Conservation (phyloP, 2,888 invertebrate species). For the Callimorpha dominula region DNA sequence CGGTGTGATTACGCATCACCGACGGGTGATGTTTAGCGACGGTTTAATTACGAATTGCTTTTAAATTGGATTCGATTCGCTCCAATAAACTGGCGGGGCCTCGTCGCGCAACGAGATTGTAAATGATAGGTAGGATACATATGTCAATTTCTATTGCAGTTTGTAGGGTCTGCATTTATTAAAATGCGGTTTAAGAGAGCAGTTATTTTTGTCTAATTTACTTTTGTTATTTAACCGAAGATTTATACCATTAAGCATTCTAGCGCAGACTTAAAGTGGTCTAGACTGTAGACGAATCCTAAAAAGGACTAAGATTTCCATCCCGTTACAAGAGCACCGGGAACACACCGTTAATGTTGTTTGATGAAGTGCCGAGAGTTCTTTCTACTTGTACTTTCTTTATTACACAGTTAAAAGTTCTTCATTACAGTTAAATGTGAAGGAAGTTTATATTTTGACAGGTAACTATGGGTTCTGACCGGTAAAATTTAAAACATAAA, state of each 20-base stretch:
- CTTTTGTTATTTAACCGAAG: too few species aligned
- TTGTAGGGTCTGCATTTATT: conserved; percentile 52
- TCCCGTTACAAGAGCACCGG: conserved; percentile 74
- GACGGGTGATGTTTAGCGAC: conserved; percentile 59
- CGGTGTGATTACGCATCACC: conserved; percentile 27
- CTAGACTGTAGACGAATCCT: conserved; percentile 61
- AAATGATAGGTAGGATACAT: conserved; percentile 40
- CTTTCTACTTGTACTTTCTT: conserved; percentile 18
- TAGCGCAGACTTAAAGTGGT: conserved; percentile 38
- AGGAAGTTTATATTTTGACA: background rate
- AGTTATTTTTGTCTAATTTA: background rate
- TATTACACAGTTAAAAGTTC: too few species aligned
- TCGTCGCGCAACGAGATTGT: conserved; percentile 48
- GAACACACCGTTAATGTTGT: conserved; percentile 70
- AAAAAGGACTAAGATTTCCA: conserved; percentile 76
- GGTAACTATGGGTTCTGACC: too few species aligned
- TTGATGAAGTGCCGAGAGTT: conserved; percentile 54
- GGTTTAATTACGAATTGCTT: conserved; percentile 72
- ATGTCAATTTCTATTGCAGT: conserved; percentile 59
- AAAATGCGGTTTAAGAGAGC: background rate
- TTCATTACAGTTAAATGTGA: background rate
- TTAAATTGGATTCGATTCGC: conserved; percentile 76
- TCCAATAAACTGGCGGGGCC: conserved; percentile 65
- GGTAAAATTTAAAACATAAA: too few species aligned
- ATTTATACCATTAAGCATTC: background rate